These are phyloP conservation scores for Bufo bufo DNA, from an alignment of 2,113 vertebrate species.

Conservation along the genomic window DNA sequence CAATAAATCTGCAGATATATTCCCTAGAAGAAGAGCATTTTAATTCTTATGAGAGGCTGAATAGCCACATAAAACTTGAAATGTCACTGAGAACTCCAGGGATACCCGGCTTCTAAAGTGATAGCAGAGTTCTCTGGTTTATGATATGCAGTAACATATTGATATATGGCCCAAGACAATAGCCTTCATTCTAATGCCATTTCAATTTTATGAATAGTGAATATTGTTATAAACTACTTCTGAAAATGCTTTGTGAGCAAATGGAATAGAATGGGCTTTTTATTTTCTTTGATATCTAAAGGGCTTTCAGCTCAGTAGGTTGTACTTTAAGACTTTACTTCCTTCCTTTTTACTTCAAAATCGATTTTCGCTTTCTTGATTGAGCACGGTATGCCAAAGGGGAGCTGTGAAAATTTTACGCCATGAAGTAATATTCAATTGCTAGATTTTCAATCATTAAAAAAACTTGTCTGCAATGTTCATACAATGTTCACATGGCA, in stretches of 20 bases:
- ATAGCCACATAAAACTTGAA: slow-evolving; percentile 66
- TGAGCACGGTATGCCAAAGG: not conserved
- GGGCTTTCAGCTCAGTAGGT: slow-evolving; percentile 71
- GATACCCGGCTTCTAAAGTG: slow-evolving; percentile 64
- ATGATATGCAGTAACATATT: slow-evolving; percentile 62
- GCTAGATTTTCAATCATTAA: not conserved
- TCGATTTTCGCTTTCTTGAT: slow-evolving; percentile 23
- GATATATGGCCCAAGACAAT: slow-evolving; percentile 69
- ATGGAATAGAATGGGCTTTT: slow-evolving; percentile 60
- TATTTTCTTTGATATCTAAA: slow-evolving; percentile 67
- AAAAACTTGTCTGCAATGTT: not conserved
- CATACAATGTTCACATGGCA: not conserved
- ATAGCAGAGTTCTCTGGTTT: slow-evolving; percentile 70
- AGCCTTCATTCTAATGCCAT: slow-evolving; percentile 67
- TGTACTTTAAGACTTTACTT: slow-evolving; percentile 62
- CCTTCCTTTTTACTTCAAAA: slow-evolving; percentile 24
- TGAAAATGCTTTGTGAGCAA: slow-evolving; percentile 48
- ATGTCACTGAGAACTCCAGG: slow-evolving; percentile 70
- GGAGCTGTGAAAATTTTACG: not conserved
- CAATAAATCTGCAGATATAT: slow-evolving; percentile 57
- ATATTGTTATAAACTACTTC: slow-evolving; percentile 64
- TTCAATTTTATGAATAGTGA: slow-evolving; percentile 67
- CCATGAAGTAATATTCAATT: slow-evolving; percentile 20
- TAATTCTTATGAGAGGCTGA: slow-evolving; percentile 63
- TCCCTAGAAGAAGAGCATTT: slow-evolving; percentile 60